phyloP scores from a whole-genome alignment of 2,113 vertebrate genomes.

The Ancistrus triradiatus region DNA sequence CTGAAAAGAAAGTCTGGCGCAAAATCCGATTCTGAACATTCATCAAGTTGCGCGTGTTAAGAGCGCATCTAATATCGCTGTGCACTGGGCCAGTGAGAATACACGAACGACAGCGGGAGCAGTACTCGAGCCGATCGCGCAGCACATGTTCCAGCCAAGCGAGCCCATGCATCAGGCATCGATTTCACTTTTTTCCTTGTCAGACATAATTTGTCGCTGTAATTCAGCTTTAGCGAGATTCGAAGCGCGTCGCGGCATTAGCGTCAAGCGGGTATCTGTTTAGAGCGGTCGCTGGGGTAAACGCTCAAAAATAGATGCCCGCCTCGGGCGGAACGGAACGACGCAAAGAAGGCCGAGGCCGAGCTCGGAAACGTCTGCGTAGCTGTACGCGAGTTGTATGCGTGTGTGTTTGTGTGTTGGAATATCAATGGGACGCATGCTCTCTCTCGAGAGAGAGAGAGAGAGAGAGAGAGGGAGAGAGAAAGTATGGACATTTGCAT shows the following conservation, averaged over 20 bases:
- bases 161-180: conserved; percentile 25
- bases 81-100: neutral
- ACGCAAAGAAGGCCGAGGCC: conserved; percentile 4
- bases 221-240: conserved; percentile 36
- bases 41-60: neutral
- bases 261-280: conserved; percentile 12
- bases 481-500: conserved; percentile 18
- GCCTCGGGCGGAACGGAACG: too few relatives aligned
- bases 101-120: neutral
- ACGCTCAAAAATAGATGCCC: too few relatives aligned
- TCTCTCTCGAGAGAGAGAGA: too few relatives aligned
- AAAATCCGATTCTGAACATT: neutral
- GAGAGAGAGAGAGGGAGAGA: neutral
- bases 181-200: conserved; percentile 35
- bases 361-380: conserved; percentile 17
- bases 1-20: neutral
- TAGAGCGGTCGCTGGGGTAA: conserved; percentile 9
- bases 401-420: neutral
- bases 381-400: neutral
- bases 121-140: neutral
- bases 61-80: conserved; percentile 11
- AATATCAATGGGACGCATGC: conserved; percentile 25
- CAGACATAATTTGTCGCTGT: conserved; percentile 38
- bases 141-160: conserved; percentile 4
- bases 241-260: conserved; percentile 20